A percentile compares a stretch with the other conserved stretches of the same genome.
Evolutionary conservation across 2,113 vertebrate genomes (phyloP).

Genomic region (Esox niger): DNA sequence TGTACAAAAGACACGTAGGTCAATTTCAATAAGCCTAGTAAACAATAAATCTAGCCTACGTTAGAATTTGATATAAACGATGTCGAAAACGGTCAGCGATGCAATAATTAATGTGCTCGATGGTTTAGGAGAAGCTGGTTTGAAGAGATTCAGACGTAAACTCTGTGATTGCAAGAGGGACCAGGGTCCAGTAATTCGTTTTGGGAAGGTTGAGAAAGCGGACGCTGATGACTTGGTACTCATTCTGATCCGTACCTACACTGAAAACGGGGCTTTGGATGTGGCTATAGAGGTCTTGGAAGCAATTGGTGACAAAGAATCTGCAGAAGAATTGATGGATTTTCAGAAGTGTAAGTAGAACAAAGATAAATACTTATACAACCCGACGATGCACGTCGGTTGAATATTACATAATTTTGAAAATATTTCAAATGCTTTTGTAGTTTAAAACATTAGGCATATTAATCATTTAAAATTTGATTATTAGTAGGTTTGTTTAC

Average conservation of each 20-base stretch:
- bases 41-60: background rate
- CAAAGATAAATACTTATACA: no score
- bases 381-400: background rate
- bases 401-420: background rate
- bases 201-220: background rate
- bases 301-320: rapidly evolving
- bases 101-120: background rate
- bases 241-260: slow-evolving; percentile 29
- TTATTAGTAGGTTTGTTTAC: no score
- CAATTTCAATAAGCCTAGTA: background rate
- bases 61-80: background rate
- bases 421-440: background rate
- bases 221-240: rapidly evolving
- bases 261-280: rapidly evolving
- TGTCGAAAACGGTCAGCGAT: background rate
- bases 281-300: slow-evolving; percentile 17
- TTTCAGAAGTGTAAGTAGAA: background rate
- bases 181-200: slow-evolving; percentile 5
- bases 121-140: rapidly evolving
- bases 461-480: no score
- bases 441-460: no score
- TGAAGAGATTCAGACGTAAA: background rate
- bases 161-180: slow-evolving; percentile 36
- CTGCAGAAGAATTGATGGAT: background rate
- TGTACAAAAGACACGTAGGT: background rate